Conservation (phyloP, 2,888 invertebrate genomes). For the Drosophila silvestris region DNA sequence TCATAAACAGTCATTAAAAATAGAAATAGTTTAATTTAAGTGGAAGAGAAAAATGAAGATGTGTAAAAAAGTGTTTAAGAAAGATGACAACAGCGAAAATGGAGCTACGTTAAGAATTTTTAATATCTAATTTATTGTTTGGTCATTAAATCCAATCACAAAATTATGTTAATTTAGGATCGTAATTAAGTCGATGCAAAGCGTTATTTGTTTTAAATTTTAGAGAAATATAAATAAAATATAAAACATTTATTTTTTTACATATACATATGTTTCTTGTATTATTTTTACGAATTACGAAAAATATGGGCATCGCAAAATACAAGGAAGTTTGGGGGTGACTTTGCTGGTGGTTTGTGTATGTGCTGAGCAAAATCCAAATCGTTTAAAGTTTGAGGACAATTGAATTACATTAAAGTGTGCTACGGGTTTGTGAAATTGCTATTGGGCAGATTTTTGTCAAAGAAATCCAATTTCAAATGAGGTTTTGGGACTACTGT, state of each 20-base stretch:
- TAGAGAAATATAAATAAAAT: conserved; percentile 37
- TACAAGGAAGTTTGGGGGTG: background rate
- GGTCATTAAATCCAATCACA: conserved; percentile 52
- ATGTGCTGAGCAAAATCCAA: conserved; percentile 1
- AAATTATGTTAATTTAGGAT: conserved; percentile 65
- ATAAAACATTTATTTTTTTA: background rate
- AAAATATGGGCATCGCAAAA: background rate
- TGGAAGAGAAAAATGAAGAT: conserved; percentile 41
- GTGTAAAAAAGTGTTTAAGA: conserved; percentile 38
- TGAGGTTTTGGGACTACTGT: background rate
- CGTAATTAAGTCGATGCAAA: conserved; percentile 46
- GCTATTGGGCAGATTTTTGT: background rate
- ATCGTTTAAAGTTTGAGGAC: background rate
- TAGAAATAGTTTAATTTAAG: conserved; percentile 77
- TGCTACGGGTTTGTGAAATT: background rate
- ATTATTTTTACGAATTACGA: background rate
- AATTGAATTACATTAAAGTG: background rate
- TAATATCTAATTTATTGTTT: conserved; percentile 73
- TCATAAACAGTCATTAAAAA: conserved; percentile 80
- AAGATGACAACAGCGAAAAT: conserved; percentile 41
- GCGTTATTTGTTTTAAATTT: conserved; percentile 49
- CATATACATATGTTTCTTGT: conserved; percentile 12
- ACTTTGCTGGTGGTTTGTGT: conserved; percentile 4
- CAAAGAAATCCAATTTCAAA: background rate
- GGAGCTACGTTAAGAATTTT: conserved; percentile 53